Evolutionary conservation across 1,140 invertebrate genomes (phyloP).

Genomic region (Sarcophaga peregrina): DNA sequence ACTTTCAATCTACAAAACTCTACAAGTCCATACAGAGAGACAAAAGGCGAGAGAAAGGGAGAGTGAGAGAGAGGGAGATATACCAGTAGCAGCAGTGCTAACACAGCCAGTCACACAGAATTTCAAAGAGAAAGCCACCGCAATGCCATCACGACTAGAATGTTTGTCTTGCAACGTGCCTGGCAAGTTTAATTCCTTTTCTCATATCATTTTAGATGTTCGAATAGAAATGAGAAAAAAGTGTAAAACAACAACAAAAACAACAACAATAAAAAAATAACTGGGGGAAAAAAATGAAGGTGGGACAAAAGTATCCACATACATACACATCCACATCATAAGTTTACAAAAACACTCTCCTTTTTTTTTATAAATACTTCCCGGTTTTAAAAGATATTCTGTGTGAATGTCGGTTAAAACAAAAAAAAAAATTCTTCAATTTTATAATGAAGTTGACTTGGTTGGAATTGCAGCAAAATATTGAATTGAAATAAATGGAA

Average conservation of each 20-base stretch:
- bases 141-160: neutral
- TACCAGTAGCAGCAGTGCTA: neutral
- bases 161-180: conserved; percentile 9
- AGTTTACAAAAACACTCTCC: too few relatives aligned
- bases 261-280: neutral
- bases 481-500: neutral
- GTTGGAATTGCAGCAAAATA: neutral
- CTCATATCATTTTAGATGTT: neutral
- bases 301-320: neutral
- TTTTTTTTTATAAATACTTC: too few relatives aligned
- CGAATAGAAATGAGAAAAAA: neutral
- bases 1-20: conserved; percentile 16
- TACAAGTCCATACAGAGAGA: neutral
- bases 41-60: too few relatives aligned
- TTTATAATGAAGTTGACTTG: conserved; percentile 9
- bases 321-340: neutral
- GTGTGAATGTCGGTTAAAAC: too few relatives aligned
- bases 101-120: neutral
- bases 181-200: conserved; percentile 17
- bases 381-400: too few relatives aligned
- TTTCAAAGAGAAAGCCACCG: neutral
- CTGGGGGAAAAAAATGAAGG: neutral
- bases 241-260: neutral
- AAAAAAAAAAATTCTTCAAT: neutral
- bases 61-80: neutral